Evolutionary conservation across 2,797 vertebrate species (phyloP).

Genomic region (Melanotaenia nigrans): DNA sequence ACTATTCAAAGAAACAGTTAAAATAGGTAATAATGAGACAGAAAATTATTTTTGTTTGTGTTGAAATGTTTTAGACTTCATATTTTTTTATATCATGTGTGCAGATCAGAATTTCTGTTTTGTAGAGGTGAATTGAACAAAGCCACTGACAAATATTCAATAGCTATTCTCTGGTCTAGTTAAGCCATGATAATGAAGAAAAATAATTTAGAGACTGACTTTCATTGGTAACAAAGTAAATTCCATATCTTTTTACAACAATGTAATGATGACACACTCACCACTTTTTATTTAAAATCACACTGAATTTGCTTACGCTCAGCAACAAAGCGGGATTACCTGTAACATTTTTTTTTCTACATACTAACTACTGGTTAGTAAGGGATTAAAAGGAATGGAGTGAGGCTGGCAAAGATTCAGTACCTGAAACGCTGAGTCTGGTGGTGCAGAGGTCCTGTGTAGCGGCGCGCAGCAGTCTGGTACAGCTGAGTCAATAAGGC

Average conservation of each 20-base stretch:
- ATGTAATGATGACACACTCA: constrained; percentile 35
- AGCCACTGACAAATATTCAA: constrained; percentile 25
- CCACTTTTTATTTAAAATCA: constrained; percentile 17
- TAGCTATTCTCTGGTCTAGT: constrained; percentile 26
- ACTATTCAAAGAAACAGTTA: constrained; percentile 44
- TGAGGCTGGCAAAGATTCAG: constrained; percentile 56
- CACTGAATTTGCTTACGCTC: constrained; percentile 32
- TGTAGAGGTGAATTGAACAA: constrained; percentile 12
- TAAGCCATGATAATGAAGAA: constrained; percentile 15
- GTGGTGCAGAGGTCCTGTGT: constrained; percentile 93
- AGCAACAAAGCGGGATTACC: constrained; percentile 43
- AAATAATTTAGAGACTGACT: constrained; percentile 9
- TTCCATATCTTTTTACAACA: constrained; percentile 34
- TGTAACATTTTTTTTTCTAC: constrained; percentile 32
- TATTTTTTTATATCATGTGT: constrained; percentile 21
- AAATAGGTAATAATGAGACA: constrained; percentile 40
- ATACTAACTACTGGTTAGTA: constrained; percentile 42
- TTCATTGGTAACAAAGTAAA: constrained; percentile 23
- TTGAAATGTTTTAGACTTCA: constrained; percentile 31
- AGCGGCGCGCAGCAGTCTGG: constrained; percentile 92
- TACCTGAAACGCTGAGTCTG: constrained; percentile 97
- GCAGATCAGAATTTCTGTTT: constrained; percentile 34
- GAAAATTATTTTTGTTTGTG: constrained; percentile 12
- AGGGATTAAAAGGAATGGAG: constrained; percentile 11
- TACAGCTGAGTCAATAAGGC: constrained; percentile 95